phyloP scores from a whole-genome alignment of 2,888 invertebrate genomes.

The Pinctada fucata region DNA sequence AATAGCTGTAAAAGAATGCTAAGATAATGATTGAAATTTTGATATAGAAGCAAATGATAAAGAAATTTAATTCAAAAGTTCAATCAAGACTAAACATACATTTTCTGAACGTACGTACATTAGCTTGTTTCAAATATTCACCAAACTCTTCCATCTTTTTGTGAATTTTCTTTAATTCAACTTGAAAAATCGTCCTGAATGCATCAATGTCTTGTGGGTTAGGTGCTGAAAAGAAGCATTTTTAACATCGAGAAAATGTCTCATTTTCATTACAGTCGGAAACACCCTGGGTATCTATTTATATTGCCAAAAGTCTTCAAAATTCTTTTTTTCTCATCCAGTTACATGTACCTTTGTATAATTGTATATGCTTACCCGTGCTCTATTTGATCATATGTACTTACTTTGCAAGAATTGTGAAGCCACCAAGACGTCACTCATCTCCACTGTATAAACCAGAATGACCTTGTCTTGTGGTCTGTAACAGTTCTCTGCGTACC shows the following conservation, averaged over 20 bases:
- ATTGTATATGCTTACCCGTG: too few relatives aligned
- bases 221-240: conserved; percentile 21
- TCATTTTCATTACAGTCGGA: background rate
- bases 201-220: conserved; percentile 36
- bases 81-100: too few relatives aligned
- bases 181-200: conserved; percentile 35
- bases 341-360: too few relatives aligned
- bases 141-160: conserved; percentile 32
- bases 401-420: conserved; percentile 37
- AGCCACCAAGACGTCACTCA: conserved; percentile 30
- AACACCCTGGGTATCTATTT: too few relatives aligned
- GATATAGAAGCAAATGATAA: too few relatives aligned
- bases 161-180: conserved; percentile 37
- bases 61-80: too few relatives aligned
- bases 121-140: conserved; percentile 22
- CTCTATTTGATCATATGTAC: background rate
- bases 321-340: too few relatives aligned
- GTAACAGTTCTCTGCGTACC: conserved; percentile 55
- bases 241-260: too few relatives aligned
- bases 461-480: conserved; percentile 51
- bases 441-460: conserved; percentile 51
- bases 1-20: too few relatives aligned
- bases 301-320: too few relatives aligned
- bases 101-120: conserved; percentile 14
- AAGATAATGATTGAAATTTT: too few relatives aligned